Evolutionary conservation across 23 tunicate species (phyloP), one percentile per base, ranked within the genome.

Genomic region (Halocynthia roretzi): DNA sequence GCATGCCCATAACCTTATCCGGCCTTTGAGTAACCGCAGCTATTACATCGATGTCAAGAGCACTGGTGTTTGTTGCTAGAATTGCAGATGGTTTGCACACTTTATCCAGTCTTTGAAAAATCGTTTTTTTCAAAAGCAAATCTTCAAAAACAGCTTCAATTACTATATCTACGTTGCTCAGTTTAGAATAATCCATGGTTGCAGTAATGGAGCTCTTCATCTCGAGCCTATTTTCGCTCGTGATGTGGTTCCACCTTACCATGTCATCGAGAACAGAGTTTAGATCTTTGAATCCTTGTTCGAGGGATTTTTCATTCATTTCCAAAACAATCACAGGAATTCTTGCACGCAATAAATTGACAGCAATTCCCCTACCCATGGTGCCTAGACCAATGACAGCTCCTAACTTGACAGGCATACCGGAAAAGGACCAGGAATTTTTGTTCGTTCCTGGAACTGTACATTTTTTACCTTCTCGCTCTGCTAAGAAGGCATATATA

Each of bases 331-430:
- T 55, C 15, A 75, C 68, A 15, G 68, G 68, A 2, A 56, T 40
- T 6, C 49, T 7, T 0, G 79, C 70, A 0, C 10, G 14, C 20
- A 87, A 65, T 52, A 80, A 80, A 18, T 76, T 23, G 5, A 89
- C 68, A 9, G 83, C 89, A 51, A 89, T 89, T 80, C 86, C 86
- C 7, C 86, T 70, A 12, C 96, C 96, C 96, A 89, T 89, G 0
- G 96, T 89, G 6, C 96, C 96, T 51, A 89, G 81, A 7, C 96
- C 96, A 58, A 89, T 68, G 49, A 89, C 96, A 68, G 85, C 96
- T 61, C 68, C 80, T 58, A 53, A 56, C 12, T 80, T 76, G 15
- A 89, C 71, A 20, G 75, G 40, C 68, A 80, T 50, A 9, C 74
- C 81, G 9, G 70, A 10, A 0, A 48, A 20, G 10, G 14, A 9